phyloP scores from a whole-genome alignment of 2,797 vertebrate genomes.

The Stomatorhinus walkeri region DNA sequence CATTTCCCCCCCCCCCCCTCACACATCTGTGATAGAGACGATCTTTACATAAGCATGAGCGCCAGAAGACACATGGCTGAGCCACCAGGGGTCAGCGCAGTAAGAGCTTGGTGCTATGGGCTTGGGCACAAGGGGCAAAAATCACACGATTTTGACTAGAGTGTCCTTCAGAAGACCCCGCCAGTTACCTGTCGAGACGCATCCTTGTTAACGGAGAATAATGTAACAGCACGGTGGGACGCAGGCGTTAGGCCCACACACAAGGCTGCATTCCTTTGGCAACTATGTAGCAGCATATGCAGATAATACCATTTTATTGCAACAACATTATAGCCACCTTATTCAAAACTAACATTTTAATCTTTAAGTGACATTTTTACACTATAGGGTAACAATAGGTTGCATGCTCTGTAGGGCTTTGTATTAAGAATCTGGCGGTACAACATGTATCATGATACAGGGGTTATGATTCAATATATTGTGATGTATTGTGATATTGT shows the following conservation, averaged over 20 bases:
- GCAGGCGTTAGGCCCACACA: not conserved
- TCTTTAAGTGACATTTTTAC: not conserved
- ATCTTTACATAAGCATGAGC: not conserved
- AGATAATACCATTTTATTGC: not conserved
- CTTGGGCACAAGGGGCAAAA: not conserved
- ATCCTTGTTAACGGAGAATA: not conserved
- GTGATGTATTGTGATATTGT: not conserved
- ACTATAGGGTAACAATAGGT: not conserved
- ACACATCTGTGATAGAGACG: not conserved
- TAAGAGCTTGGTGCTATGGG: not conserved
- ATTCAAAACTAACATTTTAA: not conserved
- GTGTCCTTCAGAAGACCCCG: not conserved
- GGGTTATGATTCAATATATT: not conserved
- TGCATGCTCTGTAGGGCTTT: not conserved
- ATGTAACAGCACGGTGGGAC: not conserved
- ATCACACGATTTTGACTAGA: not conserved
- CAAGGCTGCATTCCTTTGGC: not conserved
- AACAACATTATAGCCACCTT: not conserved
- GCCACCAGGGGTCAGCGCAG: not conserved
- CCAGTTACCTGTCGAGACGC: not conserved
- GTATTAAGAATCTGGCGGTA: not conserved
- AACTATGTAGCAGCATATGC: not conserved
- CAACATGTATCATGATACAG: not conserved
- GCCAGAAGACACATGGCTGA: not conserved
- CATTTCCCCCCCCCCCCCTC: not conserved